These are phyloP conservation scores for Drosophila engyochracea DNA, from an alignment of 2,888 invertebrate species.

Conservation along the genomic window DNA sequence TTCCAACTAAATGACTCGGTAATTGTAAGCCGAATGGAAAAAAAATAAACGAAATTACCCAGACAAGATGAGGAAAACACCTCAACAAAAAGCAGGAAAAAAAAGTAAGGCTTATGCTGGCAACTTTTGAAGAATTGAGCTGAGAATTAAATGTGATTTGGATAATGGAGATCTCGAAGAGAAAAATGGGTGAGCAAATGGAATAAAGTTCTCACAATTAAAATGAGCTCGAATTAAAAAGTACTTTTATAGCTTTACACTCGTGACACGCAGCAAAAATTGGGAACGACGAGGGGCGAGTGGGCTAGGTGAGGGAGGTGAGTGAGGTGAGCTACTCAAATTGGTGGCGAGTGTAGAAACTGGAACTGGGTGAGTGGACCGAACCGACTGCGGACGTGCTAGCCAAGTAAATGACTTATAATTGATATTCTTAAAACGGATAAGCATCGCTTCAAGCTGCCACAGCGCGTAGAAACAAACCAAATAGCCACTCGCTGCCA, in stretches of 20 bases:
- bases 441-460: conserved; percentile 59
- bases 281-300: not conserved
- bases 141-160: conserved; percentile 58
- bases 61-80: not conserved
- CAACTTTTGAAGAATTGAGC: conserved; percentile 42
- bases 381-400: conserved; percentile 64
- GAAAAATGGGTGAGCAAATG: conserved; percentile 47
- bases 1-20: conserved; percentile 57
- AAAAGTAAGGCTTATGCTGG: conserved; percentile 6
- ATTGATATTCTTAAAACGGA: conserved; percentile 82
- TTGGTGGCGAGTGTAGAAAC: conserved; percentile 37
- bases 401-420: conserved; percentile 78
- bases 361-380: conserved; percentile 66
- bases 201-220: conserved; percentile 80
- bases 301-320: conserved; percentile 2
- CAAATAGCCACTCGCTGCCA: conserved; percentile 8
- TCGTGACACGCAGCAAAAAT: conserved; percentile 33
- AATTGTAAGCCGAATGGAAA: conserved; percentile 44
- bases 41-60: conserved; percentile 5
- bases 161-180: conserved; percentile 17
- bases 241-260: conserved; percentile 79
- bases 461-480: not conserved
- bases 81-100: conserved; percentile 1
- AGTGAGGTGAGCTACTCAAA: conserved; percentile 23
- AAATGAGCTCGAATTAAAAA: conserved; percentile 79